Evolutionary conservation across 2,113 vertebrate species (phyloP), one percentile per base, ranked within the genome.

Genomic region (Promerops cafer): DNA sequence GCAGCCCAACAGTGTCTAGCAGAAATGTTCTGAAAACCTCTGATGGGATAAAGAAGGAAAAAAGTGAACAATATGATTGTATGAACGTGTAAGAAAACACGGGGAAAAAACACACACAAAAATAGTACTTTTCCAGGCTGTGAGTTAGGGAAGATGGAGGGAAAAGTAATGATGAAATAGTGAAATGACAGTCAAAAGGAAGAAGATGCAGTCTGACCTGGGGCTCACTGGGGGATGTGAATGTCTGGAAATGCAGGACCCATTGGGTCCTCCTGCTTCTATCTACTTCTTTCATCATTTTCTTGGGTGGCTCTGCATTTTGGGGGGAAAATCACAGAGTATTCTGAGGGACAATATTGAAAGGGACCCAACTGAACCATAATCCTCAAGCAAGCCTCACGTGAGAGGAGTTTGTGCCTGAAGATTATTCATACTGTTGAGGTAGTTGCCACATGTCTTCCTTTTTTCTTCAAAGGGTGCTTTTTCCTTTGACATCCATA

Each of bases 21-120:
- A 69, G 21, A 35, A n/a, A 37, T 75, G 16, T 75, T 61, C 49
- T 63, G 45, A 53, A 89, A 72, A 72, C 18, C 7, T 56, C 33
- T 59, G 39, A 66, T 66, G 20, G 11, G 18, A 23, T 15, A 7
- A 84, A 52, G 49, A 61, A 83, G 3, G 7, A 22, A 49, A 45
- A 50, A 66, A 37, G 4, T 16, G 9, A 63, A 11, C 6, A 37
- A 15, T 33, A 42, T 1, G 1, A 40, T 52, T 75, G 7, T 10
- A 50, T 44, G 3, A 15, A 28, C 2, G 4, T 8, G 11, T 30
- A 59, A 54, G n/a, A 37, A 74, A 87, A 65, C 12, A 39, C 0
- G 0, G 19, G 15, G 13, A 1, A 5, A n/a, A 22, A 56, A 5
- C n/a, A 0, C 0, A 4, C 10, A 30, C 5, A 60, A 57, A 74